A percentile compares a stretch with the other conserved stretches of the same genome.
Evolutionary conservation across 2,113 vertebrate species (phyloP).

Genomic region (Percina caprodes): DNA sequence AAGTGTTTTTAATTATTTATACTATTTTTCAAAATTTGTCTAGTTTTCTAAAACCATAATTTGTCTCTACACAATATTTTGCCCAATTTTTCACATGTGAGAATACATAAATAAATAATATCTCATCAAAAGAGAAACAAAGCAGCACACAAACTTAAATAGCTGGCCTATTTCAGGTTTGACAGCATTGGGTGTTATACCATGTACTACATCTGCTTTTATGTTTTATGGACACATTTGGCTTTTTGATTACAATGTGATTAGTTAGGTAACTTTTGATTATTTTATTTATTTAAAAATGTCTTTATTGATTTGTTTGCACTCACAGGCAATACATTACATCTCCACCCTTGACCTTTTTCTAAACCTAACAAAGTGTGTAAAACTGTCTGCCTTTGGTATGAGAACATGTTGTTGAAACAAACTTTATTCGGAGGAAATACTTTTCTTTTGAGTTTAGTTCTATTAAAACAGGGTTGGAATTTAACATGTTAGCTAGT

Average conservation of each 20-base stretch:
- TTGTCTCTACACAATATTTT: not conserved
- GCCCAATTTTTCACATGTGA: not conserved
- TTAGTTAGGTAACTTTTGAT: not conserved
- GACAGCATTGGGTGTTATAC: not conserved
- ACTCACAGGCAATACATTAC: too few species aligned
- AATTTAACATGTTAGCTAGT: constrained; percentile 3
- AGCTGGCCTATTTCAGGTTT: not conserved
- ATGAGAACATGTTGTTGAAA: too few species aligned
- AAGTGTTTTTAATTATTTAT: not conserved
- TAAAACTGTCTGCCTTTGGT: too few species aligned
- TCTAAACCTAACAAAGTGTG: too few species aligned
- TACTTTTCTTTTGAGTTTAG: too few species aligned
- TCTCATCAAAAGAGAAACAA: not conserved
- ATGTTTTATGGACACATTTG: not conserved
- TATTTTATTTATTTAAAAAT: too few species aligned
- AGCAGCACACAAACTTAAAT: not conserved
- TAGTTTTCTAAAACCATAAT: not conserved
- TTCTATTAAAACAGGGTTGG: too few species aligned
- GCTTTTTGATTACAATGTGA: not conserved
- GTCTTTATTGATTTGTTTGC: too few species aligned
- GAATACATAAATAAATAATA: constrained; percentile 6
- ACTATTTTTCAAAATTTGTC: not conserved
- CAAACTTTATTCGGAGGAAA: too few species aligned
- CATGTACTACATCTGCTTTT: not conserved
- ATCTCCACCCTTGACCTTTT: too few species aligned